Evolutionary conservation across 2,113 vertebrate genomes (phyloP), one percentile per base, ranked within the genome.

Genomic region (Athene cunicularia): DNA sequence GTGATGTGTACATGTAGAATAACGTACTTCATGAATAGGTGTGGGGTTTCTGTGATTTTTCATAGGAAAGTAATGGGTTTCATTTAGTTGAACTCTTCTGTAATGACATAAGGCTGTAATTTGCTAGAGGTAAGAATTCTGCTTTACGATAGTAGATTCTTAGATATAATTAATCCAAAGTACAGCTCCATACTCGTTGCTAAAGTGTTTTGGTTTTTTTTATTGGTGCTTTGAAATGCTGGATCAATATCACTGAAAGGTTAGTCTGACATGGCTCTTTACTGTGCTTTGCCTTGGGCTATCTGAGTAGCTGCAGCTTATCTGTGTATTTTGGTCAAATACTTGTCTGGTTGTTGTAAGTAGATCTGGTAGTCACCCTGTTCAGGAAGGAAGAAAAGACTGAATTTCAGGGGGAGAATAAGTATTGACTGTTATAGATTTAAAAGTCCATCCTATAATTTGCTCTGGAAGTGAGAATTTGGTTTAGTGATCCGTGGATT

Each of bases 101-200:
- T 68, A 47, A 15, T 63, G 64, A 64, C 35, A 8, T 39, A 66
- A 32, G 55, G 45, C 33, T 76, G 39, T 75, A 18, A 52, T n/a
- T 63, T 32, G 19, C 37, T 43, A 0, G 15, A 27, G 35, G 6
- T 43, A 21, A 43, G 41, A 73, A 27, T 52, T 35, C 22, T 37
- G 8, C 11, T 59, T 52, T 79, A 24, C 5, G 37, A 1, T n/a
- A 33, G 14, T 41, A 55, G 7, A 7, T 75, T 80, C 3, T 58
- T 56, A 56, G 35, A 10, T 83, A 58, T 47, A 88, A 33, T 27
- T n/a, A 73, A 37, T 80, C n/a, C 12, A 5, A 55, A 73, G 10
- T 80, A 17, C 6, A 49, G 33, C 15, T 39, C 26, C 16, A 4
- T 21, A 18, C 16, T 66, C 0, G 0, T 45, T 41, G 8, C 7